Percentiles rank a stretch among this genome's conserved stretches.
phyloP scores from a whole-genome alignment of 2,888 invertebrate species.

The Parnassius mnemosyne region DNA sequence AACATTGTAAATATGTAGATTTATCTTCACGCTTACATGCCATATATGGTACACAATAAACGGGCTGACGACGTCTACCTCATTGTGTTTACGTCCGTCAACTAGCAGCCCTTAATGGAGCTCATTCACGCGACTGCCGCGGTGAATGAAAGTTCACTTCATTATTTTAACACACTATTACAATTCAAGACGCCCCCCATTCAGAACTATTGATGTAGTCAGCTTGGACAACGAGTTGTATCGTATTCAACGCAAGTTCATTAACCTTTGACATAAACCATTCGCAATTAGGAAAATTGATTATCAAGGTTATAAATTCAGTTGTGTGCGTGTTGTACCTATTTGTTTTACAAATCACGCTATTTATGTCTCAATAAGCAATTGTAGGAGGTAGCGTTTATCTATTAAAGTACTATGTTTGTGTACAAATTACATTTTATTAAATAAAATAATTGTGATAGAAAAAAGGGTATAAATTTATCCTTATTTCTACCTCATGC shows the following conservation, averaged over 20 bases:
- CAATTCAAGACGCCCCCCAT: conserved; percentile 39
- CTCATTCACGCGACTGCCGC: conserved; percentile 61
- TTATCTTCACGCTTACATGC: conserved; percentile 30
- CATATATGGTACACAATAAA: conserved; percentile 37
- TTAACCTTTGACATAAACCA: not conserved
- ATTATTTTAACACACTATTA: conserved; percentile 42
- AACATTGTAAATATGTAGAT: not conserved
- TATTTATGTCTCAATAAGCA: too few relatives aligned
- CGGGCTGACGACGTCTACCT: conserved; percentile 38
- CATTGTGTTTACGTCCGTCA: conserved; percentile 55
- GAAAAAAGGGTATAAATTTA: too few relatives aligned
- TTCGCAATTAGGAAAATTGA: too few relatives aligned
- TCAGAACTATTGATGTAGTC: conserved; percentile 33
- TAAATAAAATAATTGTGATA: too few relatives aligned
- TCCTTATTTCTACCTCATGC: too few relatives aligned
- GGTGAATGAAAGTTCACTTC: conserved; percentile 52
- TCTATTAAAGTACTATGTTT: too few relatives aligned
- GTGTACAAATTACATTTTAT: too few relatives aligned
- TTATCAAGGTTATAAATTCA: too few relatives aligned
- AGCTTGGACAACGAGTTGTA: conserved; percentile 37
- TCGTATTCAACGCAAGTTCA: not conserved
- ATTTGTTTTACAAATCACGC: too few relatives aligned
- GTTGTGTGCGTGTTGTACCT: too few relatives aligned
- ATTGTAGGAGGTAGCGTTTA: too few relatives aligned
- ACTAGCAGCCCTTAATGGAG: conserved; percentile 70